These are phyloP conservation scores for Poecilia wingei DNA, from an alignment of 2,797 vertebrate genomes.

Conservation along the genomic window DNA sequence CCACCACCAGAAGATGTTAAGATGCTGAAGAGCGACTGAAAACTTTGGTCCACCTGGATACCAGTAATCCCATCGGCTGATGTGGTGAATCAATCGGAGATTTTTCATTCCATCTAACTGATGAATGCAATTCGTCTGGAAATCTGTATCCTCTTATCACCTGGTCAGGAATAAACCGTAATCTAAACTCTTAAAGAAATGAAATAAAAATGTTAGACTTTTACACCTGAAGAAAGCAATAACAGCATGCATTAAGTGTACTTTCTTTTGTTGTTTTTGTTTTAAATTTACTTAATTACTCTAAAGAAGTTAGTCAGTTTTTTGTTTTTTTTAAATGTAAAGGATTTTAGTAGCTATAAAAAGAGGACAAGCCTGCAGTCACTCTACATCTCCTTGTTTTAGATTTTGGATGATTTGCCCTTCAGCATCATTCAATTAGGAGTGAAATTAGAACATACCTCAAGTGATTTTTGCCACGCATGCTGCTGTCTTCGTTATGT, in stretches of 20 bases:
- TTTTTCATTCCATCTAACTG: not conserved
- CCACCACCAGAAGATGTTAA: not conserved
- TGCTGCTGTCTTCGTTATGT: not conserved
- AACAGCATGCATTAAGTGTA: not conserved
- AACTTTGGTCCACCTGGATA: not conserved
- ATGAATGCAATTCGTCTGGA: not conserved
- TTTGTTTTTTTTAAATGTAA: not conserved
- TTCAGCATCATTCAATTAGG: constrained; percentile 14
- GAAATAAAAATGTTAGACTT: not conserved
- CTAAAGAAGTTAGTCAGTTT: not conserved
- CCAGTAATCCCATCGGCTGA: not conserved
- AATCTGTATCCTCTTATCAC: not conserved
- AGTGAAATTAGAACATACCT: not conserved
- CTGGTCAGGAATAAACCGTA: not conserved
- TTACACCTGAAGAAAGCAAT: not conserved
- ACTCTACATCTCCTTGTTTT: constrained; percentile 6
- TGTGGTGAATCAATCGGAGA: not conserved
- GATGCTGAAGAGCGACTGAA: not conserved
- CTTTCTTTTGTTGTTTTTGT: not conserved
- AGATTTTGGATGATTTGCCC: constrained; percentile 6
- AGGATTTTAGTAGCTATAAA: not conserved
- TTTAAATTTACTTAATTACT: not conserved
- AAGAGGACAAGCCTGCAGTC: not conserved
- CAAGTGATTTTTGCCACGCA: not conserved
- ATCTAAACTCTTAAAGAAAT: not conserved